Evolutionary conservation across 2,113 vertebrate genomes (phyloP).

Genomic region (Calypte anna): DNA sequence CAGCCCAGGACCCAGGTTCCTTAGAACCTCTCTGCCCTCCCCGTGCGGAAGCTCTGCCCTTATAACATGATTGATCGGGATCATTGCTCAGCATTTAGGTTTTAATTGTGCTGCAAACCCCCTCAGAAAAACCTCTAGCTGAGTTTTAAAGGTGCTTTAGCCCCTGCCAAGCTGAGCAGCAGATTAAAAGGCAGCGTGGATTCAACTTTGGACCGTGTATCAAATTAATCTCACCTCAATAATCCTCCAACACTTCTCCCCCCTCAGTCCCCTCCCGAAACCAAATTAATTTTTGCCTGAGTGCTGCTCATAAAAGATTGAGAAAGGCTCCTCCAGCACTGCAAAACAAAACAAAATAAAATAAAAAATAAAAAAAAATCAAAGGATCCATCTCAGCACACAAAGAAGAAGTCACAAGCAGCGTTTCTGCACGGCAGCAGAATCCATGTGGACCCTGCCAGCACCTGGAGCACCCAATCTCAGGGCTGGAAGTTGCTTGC

Average conservation of each 20-base stretch:
- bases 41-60: fast-evolving
- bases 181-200: not conserved
- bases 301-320: fast-evolving
- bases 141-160: not conserved
- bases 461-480: no score
- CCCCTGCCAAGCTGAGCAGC: not conserved
- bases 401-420: no score
- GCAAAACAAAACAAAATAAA: not conserved
- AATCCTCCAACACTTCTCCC: not conserved
- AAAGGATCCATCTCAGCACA: not conserved
- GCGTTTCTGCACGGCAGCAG: no score
- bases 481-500: no score
- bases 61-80: not conserved
- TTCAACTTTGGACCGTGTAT: fast-evolving
- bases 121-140: fast-evolving
- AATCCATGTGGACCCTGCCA: no score
- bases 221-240: not conserved
- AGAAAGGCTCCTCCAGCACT: not conserved
- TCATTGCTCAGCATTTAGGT: not conserved
- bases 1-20: not conserved
- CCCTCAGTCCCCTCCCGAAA: not conserved
- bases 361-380: no score
- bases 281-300: not conserved
- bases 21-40: not conserved
- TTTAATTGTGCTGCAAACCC: not conserved